Base-by-base conservation (phyloP, 2,113 vertebrate genomes). In the Hippocampus zosterae region DNA sequence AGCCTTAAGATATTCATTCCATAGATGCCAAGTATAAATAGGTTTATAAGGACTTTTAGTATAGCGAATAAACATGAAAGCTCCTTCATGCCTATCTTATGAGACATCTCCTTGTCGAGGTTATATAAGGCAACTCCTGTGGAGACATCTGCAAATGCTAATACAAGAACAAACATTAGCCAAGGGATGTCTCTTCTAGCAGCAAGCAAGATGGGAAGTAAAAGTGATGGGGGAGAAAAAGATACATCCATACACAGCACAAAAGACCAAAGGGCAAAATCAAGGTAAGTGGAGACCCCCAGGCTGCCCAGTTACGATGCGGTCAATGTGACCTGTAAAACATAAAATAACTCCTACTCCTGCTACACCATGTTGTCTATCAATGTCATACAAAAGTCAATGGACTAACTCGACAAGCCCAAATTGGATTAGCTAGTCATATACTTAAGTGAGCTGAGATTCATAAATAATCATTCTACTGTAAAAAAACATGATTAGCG, bases 291-390 rank as follows among this genome's bases (percentile, higher is more conserved):
- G 70, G 77, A 80, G 80, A 78, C 86, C 71, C 79, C 79, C 78
- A 81, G 80, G 80, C 79, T 81, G 73, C 79, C 83, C 82, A 80
- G 73, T 84, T 83, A 81, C 75, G 72, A 79, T 62, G 69, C 85
- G 78, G 83, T 83, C 84, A 77, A 88, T 85, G 84, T 85, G 63
- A 70, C 44, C 64, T 19, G 66, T 66, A 59, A 81, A 81, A 69
- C 70, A 75, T 69, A 60, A 67, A 81, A 81, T 41, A 65, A 60
- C 2, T 18, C 11, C 2, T 41, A 27, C 56, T 15, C 27, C 25
- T 13, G 23, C 33, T 71, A 61, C 27, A 33, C 33, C 21, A 12
- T 69, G 69, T 71, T 67, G 69, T 18, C 25, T 16, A 41, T 70
- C 2, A 55, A 29, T 52, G 70, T 72, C n/a, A 67, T 78, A 77